Conservation (phyloP, 92 coral and sea anemone genomes). For the Montipora capitata region DNA sequence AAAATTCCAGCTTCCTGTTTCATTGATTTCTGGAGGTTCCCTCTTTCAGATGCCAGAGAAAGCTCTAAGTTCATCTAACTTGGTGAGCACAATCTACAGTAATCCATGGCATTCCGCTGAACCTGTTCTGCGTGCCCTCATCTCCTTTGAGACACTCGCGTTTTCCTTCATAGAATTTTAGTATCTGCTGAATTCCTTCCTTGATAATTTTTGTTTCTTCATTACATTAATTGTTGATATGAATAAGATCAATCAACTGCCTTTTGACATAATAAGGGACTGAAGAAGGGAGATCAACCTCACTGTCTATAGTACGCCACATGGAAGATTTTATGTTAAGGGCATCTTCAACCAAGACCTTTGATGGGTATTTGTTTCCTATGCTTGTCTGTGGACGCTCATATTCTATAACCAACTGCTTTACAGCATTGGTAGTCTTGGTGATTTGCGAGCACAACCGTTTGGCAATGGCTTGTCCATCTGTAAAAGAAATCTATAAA, state of each 20-base stretch:
- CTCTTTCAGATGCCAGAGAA: neutral
- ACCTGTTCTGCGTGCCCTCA: neutral
- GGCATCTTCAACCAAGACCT: slow-evolving; percentile 43
- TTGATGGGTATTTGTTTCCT: slow-evolving; percentile 49
- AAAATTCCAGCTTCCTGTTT: slow-evolving; percentile 12
- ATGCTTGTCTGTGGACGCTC: slow-evolving; percentile 12
- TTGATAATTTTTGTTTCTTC: slow-evolving; percentile 44
- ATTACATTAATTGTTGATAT: slow-evolving; percentile 41
- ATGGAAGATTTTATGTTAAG: slow-evolving; percentile 51
- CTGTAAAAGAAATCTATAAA: slow-evolving; percentile 26
- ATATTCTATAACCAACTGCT: slow-evolving; percentile 56
- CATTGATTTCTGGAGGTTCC: too few species aligned
- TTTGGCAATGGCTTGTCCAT: slow-evolving; percentile 78
- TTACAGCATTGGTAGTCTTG: slow-evolving; percentile 60
- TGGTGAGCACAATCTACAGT: too few species aligned
- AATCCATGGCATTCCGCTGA: too few species aligned
- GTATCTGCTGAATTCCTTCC: slow-evolving; percentile 35
- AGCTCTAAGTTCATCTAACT: too few species aligned
- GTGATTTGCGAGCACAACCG: slow-evolving; percentile 59
- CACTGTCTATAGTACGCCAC: slow-evolving; percentile 51
- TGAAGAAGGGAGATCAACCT: neutral
- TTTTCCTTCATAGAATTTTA: slow-evolving; percentile 5
- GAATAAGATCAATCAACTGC: slow-evolving; percentile 55
- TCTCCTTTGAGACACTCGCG: slow-evolving; percentile 9
- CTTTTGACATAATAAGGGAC: slow-evolving; percentile 60